Evolutionary conservation across 2,888 invertebrate genomes (phyloP).

Genomic region (Cheilosia scutellata): DNA sequence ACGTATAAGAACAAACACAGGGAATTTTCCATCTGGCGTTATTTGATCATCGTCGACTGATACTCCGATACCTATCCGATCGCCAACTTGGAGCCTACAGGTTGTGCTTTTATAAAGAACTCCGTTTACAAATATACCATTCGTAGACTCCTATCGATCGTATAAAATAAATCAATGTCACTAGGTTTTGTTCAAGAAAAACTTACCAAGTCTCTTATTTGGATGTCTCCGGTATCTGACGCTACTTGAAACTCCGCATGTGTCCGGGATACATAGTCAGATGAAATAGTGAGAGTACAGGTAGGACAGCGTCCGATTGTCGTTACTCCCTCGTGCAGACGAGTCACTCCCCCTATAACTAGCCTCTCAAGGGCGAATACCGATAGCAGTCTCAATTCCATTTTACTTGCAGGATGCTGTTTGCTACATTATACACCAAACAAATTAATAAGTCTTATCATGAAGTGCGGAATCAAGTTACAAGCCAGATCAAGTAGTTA

Average conservation of each 20-base stretch:
- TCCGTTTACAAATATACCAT: slow-evolving; percentile 81
- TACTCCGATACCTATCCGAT: slow-evolving; percentile 80
- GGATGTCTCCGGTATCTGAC: slow-evolving; percentile 70
- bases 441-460: not conserved
- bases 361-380: slow-evolving; percentile 77
- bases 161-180: slow-evolving; percentile 13
- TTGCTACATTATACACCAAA: not conserved
- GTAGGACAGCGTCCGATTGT: slow-evolving; percentile 79
- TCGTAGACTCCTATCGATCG: slow-evolving; percentile 78
- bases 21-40: slow-evolving; percentile 67
- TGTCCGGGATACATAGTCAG: slow-evolving; percentile 79
- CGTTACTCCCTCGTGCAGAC: slow-evolving; percentile 78
- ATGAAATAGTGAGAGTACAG: slow-evolving; percentile 67
- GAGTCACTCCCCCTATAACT: slow-evolving; percentile 71
- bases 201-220: slow-evolving; percentile 79
- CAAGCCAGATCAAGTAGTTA: not conserved
- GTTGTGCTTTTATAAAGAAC: slow-evolving; percentile 14
- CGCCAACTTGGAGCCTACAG: slow-evolving; percentile 63
- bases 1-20: slow-evolving; percentile 78
- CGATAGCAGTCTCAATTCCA: slow-evolving; percentile 64
- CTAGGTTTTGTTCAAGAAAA: not conserved
- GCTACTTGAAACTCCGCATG: slow-evolving; percentile 79
- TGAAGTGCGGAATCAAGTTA: not conserved
- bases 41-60: slow-evolving; percentile 36
- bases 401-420: not conserved